phyloP scores from a whole-genome alignment of 2,797 vertebrate species.

The Petrocephalus schoutedeni region DNA sequence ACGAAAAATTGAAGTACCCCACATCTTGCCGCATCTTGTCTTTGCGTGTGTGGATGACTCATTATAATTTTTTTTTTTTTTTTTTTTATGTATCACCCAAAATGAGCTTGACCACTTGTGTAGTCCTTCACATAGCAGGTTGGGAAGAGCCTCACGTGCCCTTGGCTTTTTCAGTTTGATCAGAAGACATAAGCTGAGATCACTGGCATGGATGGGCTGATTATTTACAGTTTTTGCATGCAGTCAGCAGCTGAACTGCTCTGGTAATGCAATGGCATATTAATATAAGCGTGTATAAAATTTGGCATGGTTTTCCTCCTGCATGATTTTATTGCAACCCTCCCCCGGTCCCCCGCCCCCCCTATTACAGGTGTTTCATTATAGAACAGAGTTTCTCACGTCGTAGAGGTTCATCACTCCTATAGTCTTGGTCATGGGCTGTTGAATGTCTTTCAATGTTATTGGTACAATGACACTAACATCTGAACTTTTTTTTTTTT shows the following conservation, averaged over 20 bases:
- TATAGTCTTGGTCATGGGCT: background rate
- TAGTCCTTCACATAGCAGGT: background rate
- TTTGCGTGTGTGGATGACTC: background rate
- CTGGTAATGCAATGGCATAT: background rate
- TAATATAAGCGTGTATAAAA: background rate
- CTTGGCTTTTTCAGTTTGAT: background rate
- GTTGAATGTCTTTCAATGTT: background rate
- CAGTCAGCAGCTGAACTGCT: background rate
- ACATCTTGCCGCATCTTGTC: background rate
- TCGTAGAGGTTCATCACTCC: background rate
- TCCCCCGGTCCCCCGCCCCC: background rate
- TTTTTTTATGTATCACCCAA: background rate
- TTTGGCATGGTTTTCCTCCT: background rate
- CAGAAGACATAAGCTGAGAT: background rate
- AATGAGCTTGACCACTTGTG: background rate
- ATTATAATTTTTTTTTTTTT: background rate
- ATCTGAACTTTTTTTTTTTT: background rate
- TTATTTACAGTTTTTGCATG: background rate
- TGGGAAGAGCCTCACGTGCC: background rate
- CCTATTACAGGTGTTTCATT: background rate
- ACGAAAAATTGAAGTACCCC: background rate
- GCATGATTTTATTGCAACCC: background rate
- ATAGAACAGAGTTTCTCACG: background rate
- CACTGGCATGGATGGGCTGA: background rate
- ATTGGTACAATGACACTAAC: background rate